These are phyloP conservation scores for Tetrapedia diversipes DNA, from an alignment of 2,888 invertebrate genomes.

Conservation along the genomic window DNA sequence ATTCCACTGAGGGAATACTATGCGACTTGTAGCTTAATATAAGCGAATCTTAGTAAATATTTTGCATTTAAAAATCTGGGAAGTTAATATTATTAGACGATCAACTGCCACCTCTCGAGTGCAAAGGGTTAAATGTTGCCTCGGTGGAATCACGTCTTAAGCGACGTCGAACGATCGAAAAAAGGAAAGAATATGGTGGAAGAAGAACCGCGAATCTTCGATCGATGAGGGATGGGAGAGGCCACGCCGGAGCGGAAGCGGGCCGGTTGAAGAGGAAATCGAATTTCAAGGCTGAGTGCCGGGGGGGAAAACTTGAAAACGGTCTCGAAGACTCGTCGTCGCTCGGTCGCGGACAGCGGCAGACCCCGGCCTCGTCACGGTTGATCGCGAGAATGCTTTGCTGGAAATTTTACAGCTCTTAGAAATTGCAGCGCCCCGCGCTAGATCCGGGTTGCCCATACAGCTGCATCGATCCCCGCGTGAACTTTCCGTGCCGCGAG, in stretches of 20 bases:
- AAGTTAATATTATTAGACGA: too few relatives aligned
- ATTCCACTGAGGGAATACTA: too few relatives aligned
- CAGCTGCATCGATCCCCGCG: not conserved
- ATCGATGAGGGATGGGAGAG: constrained; percentile 11
- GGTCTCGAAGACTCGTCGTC: constrained; percentile 63
- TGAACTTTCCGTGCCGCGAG: not conserved
- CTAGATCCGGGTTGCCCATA: not conserved
- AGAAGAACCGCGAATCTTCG: not conserved
- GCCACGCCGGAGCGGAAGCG: constrained; percentile 26
- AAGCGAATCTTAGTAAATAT: too few relatives aligned
- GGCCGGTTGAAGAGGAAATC: constrained; percentile 52
- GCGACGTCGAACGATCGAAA: constrained; percentile 5
- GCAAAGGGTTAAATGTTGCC: too few relatives aligned
- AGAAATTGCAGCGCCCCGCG: constrained; percentile 1
- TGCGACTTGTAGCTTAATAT: too few relatives aligned
- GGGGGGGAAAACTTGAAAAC: constrained; percentile 59
- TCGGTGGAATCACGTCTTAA: too few relatives aligned
- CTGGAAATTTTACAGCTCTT: constrained; percentile 16
- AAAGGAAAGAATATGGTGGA: not conserved
- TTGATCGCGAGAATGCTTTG: not conserved
- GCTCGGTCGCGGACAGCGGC: constrained; percentile 33
- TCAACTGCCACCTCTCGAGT: too few relatives aligned
- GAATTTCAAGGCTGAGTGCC: constrained; percentile 60
- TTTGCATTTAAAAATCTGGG: too few relatives aligned
- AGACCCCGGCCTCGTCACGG: not conserved